A percentile compares a stretch with the other conserved stretches of the same genome.
Conservation (phyloP, 1,140 invertebrate species). For the Platorchestia sp. region DNA sequence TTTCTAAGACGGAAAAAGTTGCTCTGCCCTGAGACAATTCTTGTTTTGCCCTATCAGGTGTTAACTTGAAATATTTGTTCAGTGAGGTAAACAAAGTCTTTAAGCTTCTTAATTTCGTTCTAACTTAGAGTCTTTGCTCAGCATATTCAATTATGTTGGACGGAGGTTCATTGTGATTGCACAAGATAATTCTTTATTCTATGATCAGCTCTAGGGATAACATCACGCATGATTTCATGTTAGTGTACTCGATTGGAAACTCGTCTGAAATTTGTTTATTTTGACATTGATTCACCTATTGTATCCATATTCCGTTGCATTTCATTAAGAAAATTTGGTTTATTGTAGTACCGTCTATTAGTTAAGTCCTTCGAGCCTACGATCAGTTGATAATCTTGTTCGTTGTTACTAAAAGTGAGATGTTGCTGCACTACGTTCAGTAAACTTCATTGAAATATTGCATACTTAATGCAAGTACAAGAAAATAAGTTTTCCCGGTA, state of each 20-base stretch:
- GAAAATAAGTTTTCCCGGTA: not conserved
- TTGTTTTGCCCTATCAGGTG: not conserved
- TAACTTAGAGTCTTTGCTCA: not conserved
- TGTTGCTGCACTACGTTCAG: not conserved
- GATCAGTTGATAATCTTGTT: not conserved
- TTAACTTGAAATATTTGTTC: not conserved
- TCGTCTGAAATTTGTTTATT: not conserved
- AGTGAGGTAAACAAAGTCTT: not conserved
- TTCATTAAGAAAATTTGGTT: not conserved
- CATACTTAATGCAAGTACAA: not conserved
- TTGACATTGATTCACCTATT: not conserved
- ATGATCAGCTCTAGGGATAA: not conserved
- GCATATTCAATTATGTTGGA: not conserved
- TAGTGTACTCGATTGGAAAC: not conserved
- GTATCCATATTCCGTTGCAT: not conserved
- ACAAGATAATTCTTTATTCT: not conserved
- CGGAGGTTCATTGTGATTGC: not conserved
- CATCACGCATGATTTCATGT: not conserved
- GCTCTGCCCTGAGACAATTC: not conserved
- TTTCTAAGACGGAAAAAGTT: not conserved
- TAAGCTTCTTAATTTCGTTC: not conserved
- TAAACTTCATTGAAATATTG: not conserved
- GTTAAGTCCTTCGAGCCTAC: not conserved
- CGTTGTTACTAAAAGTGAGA: not conserved
- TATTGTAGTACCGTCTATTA: not conserved